Conservation (phyloP, 2,797 vertebrate genomes). For the Muscicapa striata region DNA sequence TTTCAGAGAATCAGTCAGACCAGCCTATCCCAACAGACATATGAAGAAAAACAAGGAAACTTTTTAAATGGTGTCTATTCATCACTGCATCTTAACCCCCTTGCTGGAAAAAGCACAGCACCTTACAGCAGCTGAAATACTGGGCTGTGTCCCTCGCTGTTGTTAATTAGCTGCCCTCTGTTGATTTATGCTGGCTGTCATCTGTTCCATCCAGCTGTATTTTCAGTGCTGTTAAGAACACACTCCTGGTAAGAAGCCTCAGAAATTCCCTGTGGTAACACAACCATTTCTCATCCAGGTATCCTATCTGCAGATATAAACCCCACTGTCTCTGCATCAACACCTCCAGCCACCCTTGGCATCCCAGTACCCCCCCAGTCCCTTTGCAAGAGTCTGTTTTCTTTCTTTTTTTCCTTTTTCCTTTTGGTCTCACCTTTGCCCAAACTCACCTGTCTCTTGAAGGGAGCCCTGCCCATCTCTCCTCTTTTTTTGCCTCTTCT, state of each 20-base stretch:
- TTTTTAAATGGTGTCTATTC: background rate
- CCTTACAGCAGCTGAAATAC: background rate
- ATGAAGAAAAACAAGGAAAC: background rate
- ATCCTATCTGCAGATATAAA: background rate
- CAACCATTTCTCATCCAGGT: background rate
- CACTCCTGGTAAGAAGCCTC: background rate
- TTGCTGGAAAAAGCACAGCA: background rate
- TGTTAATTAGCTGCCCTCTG: background rate
- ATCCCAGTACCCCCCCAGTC: background rate
- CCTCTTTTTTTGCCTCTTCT: background rate
- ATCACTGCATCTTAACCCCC: background rate
- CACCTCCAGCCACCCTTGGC: background rate
- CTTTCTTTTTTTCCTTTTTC: background rate
- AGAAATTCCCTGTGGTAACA: background rate
- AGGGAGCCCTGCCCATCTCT: background rate
- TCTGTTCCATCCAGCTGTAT: background rate
- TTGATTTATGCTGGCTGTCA: background rate
- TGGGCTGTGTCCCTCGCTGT: background rate
- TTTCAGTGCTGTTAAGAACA: background rate
- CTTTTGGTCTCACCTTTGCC: background rate
- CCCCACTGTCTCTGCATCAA: background rate
- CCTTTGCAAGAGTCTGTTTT: background rate
- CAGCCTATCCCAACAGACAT: background rate
- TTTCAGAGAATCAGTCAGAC: background rate
- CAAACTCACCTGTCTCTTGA: background rate